Evolutionary conservation across 2,113 vertebrate species (phyloP), one percentile per base, ranked within the genome.

Genomic region (Ciconia stormi): DNA sequence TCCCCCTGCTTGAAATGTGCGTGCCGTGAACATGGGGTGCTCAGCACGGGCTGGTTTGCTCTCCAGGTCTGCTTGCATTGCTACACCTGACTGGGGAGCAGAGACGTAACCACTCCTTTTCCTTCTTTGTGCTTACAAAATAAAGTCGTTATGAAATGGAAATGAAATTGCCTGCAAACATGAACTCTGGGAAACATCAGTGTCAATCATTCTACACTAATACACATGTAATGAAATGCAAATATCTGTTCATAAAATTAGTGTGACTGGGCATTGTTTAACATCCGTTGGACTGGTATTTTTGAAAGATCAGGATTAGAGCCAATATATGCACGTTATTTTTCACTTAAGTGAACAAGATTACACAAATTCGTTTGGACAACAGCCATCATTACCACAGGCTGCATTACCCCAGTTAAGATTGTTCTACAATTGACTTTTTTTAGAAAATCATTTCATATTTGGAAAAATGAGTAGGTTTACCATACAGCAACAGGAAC

Each of bases 361-460:
- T 95, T 90, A 73, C 38, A 40, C 58, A 73, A 82, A 97, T 95
- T 77, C 89, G 19, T 67, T 55, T 91, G 90, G 69, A 95, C 62
- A 96, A 92, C 13, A 74, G 29, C 49, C 76, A 67, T 63, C 77
- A 62, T 73, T 95, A 86, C 19, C 86, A 88, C 0, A 3, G 58
- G 73, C 47, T 88, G 59, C 15, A 74, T 76, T 82, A 90, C n/a
- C 19, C 61, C 80, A 65, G 46, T 78, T 65, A 97, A 79, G 69
- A 92, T 71, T 85, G 76, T 42, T 89, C 94, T 90, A 83, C 55
- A 91, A 77, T 52, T 81, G 66, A 72, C 27, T 82, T 79, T 82
- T 95, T 95, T 97, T 89, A 84, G 74, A 96, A 97, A 97, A 89
- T 58, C 11, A 66, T 95, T 95, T 96, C 36, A 40, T 42, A 74